Percentiles rank a stretch among this genome's conserved stretches.
phyloP scores from a whole-genome alignment of 2,888 invertebrate species.

The Eupithecia insigniata region DNA sequence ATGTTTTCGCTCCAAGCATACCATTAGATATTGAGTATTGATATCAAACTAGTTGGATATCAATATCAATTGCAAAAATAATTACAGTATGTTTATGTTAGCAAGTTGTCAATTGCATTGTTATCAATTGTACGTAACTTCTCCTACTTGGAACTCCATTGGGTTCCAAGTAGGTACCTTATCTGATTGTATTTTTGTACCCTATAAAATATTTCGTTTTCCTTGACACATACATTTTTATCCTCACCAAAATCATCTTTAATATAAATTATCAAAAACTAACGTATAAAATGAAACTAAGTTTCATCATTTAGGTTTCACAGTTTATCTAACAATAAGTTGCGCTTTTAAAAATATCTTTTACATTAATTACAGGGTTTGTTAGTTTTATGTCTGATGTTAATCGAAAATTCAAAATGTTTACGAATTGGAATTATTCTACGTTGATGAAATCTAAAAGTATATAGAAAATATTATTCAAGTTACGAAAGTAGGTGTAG shows the following conservation, averaged over 20 bases:
- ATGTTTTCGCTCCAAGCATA: background rate
- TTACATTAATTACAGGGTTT: slow-evolving; percentile 1
- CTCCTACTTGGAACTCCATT: too few species aligned
- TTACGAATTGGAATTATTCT: slow-evolving; percentile 1
- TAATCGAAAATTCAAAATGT: background rate
- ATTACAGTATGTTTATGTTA: background rate
- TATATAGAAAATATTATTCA: background rate
- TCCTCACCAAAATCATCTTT: background rate
- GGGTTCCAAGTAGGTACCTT: background rate
- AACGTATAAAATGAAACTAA: background rate
- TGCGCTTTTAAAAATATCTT: background rate
- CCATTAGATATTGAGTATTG: background rate
- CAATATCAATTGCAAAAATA: too few species aligned
- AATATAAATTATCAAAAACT: background rate
- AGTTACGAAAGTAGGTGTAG: background rate
- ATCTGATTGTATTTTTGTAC: background rate
- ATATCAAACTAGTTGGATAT: background rate
- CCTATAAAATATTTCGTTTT: background rate
- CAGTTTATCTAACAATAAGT: background rate
- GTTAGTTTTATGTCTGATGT: slow-evolving; percentile 9
- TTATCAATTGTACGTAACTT: background rate
- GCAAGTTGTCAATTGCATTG: background rate
- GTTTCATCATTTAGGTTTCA: background rate
- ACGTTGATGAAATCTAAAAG: slow-evolving; percentile 1
- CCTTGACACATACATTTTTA: background rate